phyloP scores from a whole-genome alignment of 1,140 invertebrate species.

The Frieseomelitta varia region DNA sequence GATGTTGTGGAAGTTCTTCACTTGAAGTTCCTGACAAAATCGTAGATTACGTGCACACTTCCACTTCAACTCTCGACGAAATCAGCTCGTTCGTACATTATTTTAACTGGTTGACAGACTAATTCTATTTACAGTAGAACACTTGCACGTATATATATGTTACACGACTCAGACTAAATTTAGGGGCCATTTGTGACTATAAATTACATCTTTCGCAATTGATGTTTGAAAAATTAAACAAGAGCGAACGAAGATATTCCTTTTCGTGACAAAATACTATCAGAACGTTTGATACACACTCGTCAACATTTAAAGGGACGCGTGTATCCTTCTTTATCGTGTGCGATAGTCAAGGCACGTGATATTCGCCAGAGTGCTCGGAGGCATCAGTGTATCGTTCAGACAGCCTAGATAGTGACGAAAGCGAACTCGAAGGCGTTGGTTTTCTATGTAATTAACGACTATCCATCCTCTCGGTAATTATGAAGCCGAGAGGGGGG shows the following conservation, averaged over 20 bases:
- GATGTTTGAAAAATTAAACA: no score
- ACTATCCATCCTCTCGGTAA: slow-evolving; percentile 36
- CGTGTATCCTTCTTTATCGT: background rate
- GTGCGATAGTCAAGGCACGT: background rate
- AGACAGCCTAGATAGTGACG: slow-evolving; percentile 30
- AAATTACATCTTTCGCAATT: no score
- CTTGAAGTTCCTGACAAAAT: background rate
- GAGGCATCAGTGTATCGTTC: slow-evolving; percentile 7
- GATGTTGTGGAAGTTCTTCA: background rate
- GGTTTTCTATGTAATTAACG: slow-evolving; percentile 54
- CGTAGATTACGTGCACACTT: background rate
- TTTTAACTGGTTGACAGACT: background rate
- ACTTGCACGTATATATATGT: no score
- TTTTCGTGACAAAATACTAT: no score
- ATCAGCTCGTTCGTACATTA: background rate
- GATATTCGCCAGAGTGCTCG: background rate
- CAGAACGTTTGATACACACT: no score
- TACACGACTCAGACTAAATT: no score
- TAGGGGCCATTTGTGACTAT: no score
- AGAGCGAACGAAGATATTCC: no score
- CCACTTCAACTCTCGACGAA: no score
- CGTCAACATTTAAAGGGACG: no score
- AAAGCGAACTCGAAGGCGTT: slow-evolving; percentile 9
- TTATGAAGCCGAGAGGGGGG: slow-evolving; percentile 14
- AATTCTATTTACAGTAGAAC: background rate